Evolutionary conservation across 1,140 invertebrate genomes (phyloP).

Genomic region (Centruroides sculpturatus): DNA sequence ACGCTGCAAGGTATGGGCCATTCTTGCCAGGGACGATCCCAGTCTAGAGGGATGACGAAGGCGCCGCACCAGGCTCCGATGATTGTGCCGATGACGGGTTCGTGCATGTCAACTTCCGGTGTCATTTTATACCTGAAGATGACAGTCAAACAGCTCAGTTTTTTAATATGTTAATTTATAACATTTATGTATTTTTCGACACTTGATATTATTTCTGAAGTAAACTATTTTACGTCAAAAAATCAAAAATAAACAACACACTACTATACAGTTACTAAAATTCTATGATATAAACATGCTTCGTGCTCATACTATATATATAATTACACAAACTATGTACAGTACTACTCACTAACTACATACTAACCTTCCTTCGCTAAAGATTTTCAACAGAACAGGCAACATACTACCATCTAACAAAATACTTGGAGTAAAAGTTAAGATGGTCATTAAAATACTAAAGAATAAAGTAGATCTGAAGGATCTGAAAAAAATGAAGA

Average conservation of each 20-base stretch:
- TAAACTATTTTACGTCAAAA: not conserved
- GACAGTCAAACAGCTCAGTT: too few relatives aligned
- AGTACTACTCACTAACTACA: not conserved
- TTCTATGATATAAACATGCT: not conserved
- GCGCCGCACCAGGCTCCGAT: conserved; percentile 78
- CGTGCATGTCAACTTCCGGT: conserved; percentile 22
- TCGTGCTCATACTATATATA: not conserved
- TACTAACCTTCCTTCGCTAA: conserved; percentile 9
- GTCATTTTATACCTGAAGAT: conserved; percentile 21
- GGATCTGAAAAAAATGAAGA: conserved; percentile 3
- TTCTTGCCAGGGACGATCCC: conserved; percentile 73
- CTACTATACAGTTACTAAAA: not conserved
- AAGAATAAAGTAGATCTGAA: conserved; percentile 50
- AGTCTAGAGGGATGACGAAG: conserved; percentile 75
- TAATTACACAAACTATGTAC: not conserved
- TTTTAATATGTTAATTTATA: too few relatives aligned
- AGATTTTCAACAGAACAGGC: conserved; percentile 30
- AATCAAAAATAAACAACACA: not conserved
- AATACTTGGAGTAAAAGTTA: conserved; percentile 31
- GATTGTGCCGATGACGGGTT: conserved; percentile 32
- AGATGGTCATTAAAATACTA: conserved; percentile 42
- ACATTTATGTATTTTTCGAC: too few relatives aligned
- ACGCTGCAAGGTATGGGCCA: conserved; percentile 63
- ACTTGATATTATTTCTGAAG: not conserved
- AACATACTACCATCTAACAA: conserved; percentile 41